Percentiles rank a stretch among this genome's conserved stretches.
Conservation (phyloP, 2,113 vertebrate species). For the Anthoscopus minutus region DNA sequence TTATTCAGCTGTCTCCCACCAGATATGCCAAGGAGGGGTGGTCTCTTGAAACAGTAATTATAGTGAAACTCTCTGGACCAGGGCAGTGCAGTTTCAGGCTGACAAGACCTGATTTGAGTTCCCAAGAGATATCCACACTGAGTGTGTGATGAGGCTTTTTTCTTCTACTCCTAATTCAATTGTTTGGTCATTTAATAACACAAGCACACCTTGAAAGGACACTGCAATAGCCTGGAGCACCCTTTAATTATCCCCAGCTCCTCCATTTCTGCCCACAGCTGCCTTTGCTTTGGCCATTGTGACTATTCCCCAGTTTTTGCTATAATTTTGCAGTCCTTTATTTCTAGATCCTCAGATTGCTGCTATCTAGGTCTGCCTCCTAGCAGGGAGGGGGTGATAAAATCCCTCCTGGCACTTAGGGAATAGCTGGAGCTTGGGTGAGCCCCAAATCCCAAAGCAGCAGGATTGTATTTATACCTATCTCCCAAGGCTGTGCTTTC, state of each 20-base stretch:
- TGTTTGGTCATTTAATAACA: not conserved
- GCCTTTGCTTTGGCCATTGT: not conserved
- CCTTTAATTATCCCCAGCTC: not conserved
- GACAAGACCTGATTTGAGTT: fast-evolving
- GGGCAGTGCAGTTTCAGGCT: not conserved
- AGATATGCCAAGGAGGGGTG: not conserved
- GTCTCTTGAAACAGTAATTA: not conserved
- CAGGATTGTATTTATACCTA: not conserved
- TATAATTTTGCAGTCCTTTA: not conserved
- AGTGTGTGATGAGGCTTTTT: not conserved
- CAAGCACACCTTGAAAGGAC: not conserved
- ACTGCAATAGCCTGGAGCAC: not conserved
- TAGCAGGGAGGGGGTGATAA: not conserved
- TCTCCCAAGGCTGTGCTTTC: not conserved
- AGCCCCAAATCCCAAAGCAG: not conserved
- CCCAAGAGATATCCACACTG: not conserved
- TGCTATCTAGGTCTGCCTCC: not conserved
- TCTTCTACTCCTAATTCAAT: not conserved
- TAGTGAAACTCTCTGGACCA: not conserved
- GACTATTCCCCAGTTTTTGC: not conserved
- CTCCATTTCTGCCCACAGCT: not conserved
- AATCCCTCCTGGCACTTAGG: not conserved
- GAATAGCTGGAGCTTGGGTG: not conserved
- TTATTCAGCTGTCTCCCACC: not conserved
- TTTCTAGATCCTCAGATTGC: not conserved